phyloP scores from a whole-genome alignment of 2,797 vertebrate species.

The Clarias pachynema region DNA sequence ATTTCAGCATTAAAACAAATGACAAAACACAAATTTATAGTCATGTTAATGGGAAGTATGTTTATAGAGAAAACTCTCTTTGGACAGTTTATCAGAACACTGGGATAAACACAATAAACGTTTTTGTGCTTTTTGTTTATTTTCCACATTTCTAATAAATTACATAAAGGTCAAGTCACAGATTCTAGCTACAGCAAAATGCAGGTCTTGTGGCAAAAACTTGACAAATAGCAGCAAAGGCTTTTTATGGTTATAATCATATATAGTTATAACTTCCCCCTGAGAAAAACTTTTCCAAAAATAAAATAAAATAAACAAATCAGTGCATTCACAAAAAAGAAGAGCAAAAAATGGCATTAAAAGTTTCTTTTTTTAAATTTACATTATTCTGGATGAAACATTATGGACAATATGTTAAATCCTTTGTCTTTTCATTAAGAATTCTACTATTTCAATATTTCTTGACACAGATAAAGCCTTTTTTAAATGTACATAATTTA shows the following conservation, averaged over 20 bases:
- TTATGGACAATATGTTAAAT: not conserved
- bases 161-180: not conserved
- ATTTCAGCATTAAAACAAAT: not conserved
- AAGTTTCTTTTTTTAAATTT: not conserved
- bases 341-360: not conserved
- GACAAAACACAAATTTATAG: not conserved
- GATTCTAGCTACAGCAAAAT: not conserved
- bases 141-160: not conserved
- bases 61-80: not conserved
- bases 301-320: not conserved
- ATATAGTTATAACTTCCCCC: not conserved
- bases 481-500: slow-evolving; percentile 9
- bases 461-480: not conserved
- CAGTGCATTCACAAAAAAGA: not conserved
- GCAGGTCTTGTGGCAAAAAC: not conserved
- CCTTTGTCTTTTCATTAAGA: not conserved
- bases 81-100: not conserved
- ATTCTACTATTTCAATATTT: not conserved
- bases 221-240: not conserved
- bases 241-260: not conserved
- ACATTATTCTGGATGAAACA: not conserved
- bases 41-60: not conserved
- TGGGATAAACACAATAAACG: not conserved
- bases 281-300: not conserved
- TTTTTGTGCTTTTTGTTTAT: too few species aligned